Percentiles rank a stretch among this genome's conserved stretches.
phyloP scores from a whole-genome alignment of 2,113 vertebrate species.

The Hypanus sabinus region DNA sequence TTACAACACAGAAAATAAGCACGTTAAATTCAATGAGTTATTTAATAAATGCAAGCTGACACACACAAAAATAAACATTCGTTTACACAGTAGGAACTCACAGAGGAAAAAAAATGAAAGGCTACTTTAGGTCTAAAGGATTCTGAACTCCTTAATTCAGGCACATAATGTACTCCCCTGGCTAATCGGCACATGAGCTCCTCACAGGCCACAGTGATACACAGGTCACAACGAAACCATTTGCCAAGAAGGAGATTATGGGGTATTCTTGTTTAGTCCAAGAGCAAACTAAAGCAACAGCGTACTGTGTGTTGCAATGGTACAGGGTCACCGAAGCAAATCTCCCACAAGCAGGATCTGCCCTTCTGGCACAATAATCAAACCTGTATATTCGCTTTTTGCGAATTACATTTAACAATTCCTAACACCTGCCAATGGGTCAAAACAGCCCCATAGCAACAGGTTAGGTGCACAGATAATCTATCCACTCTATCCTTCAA shows the following conservation, averaged over 20 bases:
- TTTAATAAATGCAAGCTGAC: conserved; percentile 77
- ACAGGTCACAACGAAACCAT: not conserved
- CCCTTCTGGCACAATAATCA: not conserved
- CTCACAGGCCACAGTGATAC: not conserved
- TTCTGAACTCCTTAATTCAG: conserved; percentile 74
- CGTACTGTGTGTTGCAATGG: not conserved
- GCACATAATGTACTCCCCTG: conserved; percentile 64
- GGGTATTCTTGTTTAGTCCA: not conserved
- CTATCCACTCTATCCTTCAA: not conserved
- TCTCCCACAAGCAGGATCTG: not conserved
- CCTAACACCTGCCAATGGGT: not conserved
- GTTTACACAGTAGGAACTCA: conserved; percentile 62
- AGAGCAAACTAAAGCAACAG: not conserved
- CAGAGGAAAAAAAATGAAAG: conserved; percentile 65
- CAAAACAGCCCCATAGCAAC: not conserved
- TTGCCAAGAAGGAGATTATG: not conserved
- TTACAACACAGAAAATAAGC: conserved; percentile 77
- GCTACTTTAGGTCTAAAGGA: conserved; percentile 71
- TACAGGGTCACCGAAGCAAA: not conserved
- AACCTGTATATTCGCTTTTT: not conserved
- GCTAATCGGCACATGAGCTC: not conserved
- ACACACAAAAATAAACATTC: conserved; percentile 65
- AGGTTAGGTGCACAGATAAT: not conserved
- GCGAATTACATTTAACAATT: not conserved
- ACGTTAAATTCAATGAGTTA: conserved; percentile 69